Evolutionary conservation across 2,113 vertebrate genomes (phyloP), one percentile per base, ranked within the genome.

Genomic region (Thalassarche chlororhynchos): DNA sequence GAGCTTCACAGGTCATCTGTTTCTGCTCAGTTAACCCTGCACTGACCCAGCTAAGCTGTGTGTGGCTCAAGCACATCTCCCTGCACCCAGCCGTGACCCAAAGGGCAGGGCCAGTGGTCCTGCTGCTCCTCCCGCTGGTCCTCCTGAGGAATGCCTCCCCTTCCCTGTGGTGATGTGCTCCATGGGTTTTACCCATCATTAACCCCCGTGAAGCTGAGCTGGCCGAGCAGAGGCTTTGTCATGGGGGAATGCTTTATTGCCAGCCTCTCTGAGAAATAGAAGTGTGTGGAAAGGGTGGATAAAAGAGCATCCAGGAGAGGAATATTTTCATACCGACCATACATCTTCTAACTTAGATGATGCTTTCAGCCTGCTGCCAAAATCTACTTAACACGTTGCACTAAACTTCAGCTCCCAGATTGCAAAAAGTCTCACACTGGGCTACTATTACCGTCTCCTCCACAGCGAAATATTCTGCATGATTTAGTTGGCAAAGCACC

Each of bases 401-500:
- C 7, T 84, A 31, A 93, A 60, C 58, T 78, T 51, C 40, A 42
- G 6, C 14, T 71, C 24, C 19, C 32, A 34, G 20, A 24, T 0
- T 86, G 26, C 29, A 60, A 81, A 84, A 86, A 23, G 17, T 64
- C 46, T 71, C 26, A 19, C 29, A 61, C 36, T 55, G 32, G 46
- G 55, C 20, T 72, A 36, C n/a, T 84, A 5, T 69, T 77, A 54
- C 36, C 1, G 0, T 61, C 44, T 62, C 10, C 55, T 84, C 46
- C 58, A 49, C 25, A 29, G 11, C 16, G 69, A 77, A 90, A 77
- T 61, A 32, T 44, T 60, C 54, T 28, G 8, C 3, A 9, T 44
- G n/a, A 76, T 86, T 95, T 92, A 78, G 61, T 57, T 87, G 86
- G 64, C 65, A 94, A 94, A 95, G 36, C 44, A 75, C 29, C 2